Conservation (phyloP, 2,113 vertebrate species). For the Pica pica region DNA sequence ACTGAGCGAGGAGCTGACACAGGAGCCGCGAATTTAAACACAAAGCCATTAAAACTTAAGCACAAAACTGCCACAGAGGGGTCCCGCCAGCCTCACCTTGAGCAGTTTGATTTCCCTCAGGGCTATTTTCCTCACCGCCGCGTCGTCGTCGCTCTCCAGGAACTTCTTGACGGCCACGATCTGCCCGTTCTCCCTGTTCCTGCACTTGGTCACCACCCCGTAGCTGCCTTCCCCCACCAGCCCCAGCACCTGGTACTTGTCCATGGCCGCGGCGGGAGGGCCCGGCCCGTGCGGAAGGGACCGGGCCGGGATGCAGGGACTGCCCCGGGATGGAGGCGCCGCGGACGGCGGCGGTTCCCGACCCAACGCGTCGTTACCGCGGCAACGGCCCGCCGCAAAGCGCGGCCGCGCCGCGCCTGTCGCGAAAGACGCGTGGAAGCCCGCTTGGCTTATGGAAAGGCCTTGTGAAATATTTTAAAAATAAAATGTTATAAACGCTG, state of each 20-base stretch:
- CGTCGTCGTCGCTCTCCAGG: conserved; percentile 83
- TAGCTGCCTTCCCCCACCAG: conserved; percentile 87
- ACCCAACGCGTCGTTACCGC: neutral
- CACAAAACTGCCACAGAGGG: fast-evolving
- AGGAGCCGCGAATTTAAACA: fast-evolving
- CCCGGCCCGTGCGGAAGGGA: fast-evolving
- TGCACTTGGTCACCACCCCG: conserved; percentile 83
- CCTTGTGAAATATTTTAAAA: neutral
- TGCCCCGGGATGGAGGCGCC: neutral
- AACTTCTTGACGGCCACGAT: conserved; percentile 90
- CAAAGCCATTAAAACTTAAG: fast-evolving
- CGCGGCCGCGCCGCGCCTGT: neutral
- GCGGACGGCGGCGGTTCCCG: neutral
- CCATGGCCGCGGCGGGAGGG: conserved; percentile 41
- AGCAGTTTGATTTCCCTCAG: conserved; percentile 75
- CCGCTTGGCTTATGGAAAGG: fast-evolving
- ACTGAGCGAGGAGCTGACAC: fast-evolving
- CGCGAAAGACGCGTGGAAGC: neutral
- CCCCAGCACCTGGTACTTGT: conserved; percentile 83
- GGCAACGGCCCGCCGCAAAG: neutral
- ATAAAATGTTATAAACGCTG: neutral
- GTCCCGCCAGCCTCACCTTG: conserved; percentile 26
- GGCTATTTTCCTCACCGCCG: conserved; percentile 83
- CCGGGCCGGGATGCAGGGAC: neutral
- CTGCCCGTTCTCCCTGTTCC: conserved; percentile 78